Conservation (phyloP, 2,888 invertebrate genomes). For the Chrysodeixis includens region DNA sequence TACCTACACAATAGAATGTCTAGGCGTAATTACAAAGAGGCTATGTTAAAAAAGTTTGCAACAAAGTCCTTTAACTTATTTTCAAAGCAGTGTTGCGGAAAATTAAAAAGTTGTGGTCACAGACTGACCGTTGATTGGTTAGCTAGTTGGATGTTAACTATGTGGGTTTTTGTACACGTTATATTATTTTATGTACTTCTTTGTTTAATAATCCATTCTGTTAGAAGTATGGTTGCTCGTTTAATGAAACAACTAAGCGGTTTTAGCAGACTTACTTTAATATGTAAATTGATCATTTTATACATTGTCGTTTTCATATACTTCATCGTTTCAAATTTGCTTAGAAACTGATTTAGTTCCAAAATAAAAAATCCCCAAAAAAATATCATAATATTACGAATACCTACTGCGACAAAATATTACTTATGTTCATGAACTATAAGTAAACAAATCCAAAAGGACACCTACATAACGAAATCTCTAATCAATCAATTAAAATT, state of each 20-base stretch:
- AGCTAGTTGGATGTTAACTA: constrained; percentile 2
- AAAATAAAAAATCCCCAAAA: no score
- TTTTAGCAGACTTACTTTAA: no score
- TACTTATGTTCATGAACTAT: no score
- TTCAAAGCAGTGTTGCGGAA: constrained; percentile 30
- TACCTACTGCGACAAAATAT: no score
- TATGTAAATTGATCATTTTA: no score
- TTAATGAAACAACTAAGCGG: not conserved
- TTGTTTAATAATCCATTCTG: not conserved
- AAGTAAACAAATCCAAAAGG: no score
- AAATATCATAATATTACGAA: no score
- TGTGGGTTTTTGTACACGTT: not conserved
- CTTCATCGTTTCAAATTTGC: no score
- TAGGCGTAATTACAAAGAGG: not conserved
- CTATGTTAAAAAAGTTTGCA: not conserved
- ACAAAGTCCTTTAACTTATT: not conserved
- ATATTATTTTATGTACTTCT: not conserved
- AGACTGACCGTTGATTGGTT: constrained; percentile 25
- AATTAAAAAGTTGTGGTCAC: constrained; percentile 14
- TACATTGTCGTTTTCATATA: no score
- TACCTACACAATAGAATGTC: not conserved
- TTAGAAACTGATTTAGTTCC: no score
- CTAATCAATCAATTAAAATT: not conserved
- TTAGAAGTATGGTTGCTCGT: not conserved
- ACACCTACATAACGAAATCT: not conserved